Evolutionary conservation across 64 coral and sea anemone species (phyloP).

Genomic region (Platygyra sinensis): DNA sequence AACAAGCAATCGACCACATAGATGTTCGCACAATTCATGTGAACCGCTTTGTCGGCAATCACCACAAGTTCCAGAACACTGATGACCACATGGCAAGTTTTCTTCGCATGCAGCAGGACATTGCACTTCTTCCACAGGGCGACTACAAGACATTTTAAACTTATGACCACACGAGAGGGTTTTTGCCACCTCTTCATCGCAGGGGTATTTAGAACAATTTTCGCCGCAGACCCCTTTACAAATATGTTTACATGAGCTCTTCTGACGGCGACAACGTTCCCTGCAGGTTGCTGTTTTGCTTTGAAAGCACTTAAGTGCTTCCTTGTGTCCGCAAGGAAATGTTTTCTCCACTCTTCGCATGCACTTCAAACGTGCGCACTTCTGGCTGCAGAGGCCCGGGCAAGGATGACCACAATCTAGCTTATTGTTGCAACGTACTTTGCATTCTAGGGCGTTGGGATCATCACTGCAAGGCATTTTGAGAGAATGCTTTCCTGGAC

Average conservation of each 20-base stretch:
- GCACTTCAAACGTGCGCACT: slow-evolving; percentile 10
- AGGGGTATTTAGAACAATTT: slow-evolving; percentile 13
- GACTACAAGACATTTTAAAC: slow-evolving; percentile 23
- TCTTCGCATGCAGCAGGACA: background rate
- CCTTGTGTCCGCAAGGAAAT: slow-evolving; percentile 39
- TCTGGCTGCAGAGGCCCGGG: slow-evolving; percentile 35
- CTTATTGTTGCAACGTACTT: slow-evolving; percentile 1
- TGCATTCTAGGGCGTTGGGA: slow-evolving; percentile 3
- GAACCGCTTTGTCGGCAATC: slow-evolving; percentile 34
- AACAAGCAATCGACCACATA: slow-evolving; percentile 48
- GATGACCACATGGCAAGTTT: slow-evolving; percentile 4
- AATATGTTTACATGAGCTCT: slow-evolving; percentile 19
- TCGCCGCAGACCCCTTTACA: slow-evolving; percentile 35
- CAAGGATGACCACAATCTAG: slow-evolving; percentile 57
- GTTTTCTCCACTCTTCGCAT: slow-evolving; percentile 38
- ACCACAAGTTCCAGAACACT: slow-evolving; percentile 43
- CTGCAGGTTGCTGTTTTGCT: background rate
- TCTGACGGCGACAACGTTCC: slow-evolving; percentile 1
- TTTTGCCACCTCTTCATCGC: background rate
- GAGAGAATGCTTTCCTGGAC: background rate
- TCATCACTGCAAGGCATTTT: slow-evolving; percentile 32
- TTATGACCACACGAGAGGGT: slow-evolving; percentile 55
- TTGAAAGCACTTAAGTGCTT: slow-evolving; percentile 1
- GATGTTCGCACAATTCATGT: slow-evolving; percentile 49
- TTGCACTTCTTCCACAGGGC: background rate